Conservation (phyloP, 2,113 vertebrate genomes). For the Hippocampus comes region DNA sequence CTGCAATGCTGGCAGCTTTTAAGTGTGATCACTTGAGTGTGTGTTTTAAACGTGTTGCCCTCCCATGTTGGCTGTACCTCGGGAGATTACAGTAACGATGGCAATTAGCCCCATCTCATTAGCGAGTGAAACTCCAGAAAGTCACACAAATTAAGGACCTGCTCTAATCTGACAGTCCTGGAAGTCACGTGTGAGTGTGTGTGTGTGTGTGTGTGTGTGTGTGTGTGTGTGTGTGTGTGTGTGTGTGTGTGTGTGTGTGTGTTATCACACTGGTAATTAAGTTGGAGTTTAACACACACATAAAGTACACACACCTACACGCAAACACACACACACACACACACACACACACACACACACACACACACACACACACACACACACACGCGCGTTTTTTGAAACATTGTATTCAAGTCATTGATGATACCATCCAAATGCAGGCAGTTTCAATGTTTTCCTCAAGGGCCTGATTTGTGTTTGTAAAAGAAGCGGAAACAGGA, state of each 20-base stretch:
- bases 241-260: not conserved
- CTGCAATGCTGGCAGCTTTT: constrained; percentile 65
- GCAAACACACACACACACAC: constrained; percentile 48
- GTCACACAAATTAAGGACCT: constrained; percentile 69
- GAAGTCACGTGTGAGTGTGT: constrained; percentile 41
- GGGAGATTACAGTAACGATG: constrained; percentile 75
- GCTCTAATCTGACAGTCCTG: constrained; percentile 70
- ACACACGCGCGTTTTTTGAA: not conserved
- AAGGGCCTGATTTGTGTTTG: not conserved
- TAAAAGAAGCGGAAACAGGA: not conserved
- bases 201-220: no score
- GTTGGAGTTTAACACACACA: constrained; percentile 42
- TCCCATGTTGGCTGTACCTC: constrained; percentile 41
- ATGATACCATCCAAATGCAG: not conserved
- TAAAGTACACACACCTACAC: constrained; percentile 25
- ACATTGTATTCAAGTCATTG: not conserved
- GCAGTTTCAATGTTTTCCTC: not conserved
- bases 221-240: no score
- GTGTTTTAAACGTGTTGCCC: constrained; percentile 69
- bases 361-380: constrained; percentile 49
- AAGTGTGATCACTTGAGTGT: constrained; percentile 68
- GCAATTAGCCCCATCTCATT: constrained; percentile 80
- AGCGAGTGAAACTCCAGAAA: constrained; percentile 67
- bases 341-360: constrained; percentile 55
- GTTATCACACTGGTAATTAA: constrained; percentile 73